Conservation (phyloP, 2,113 vertebrate genomes). For the Hippocampus abdominalis region DNA sequence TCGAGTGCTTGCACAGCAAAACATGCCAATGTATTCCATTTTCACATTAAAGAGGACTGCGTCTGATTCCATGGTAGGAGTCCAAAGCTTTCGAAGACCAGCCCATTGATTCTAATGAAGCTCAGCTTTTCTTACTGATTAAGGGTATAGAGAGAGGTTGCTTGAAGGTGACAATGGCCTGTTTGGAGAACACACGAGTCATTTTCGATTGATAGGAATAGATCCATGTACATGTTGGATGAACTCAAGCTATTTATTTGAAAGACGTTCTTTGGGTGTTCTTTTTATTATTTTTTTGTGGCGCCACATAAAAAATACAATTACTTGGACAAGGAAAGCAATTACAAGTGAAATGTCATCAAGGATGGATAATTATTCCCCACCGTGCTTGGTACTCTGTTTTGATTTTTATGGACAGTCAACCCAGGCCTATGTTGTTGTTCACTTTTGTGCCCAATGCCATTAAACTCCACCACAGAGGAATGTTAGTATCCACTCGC, state of each 20-base stretch:
- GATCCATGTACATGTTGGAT: not conserved
- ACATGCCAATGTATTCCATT: constrained; percentile 8
- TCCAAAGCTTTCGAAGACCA: not conserved
- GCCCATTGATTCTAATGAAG: not conserved
- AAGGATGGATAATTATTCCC: not conserved
- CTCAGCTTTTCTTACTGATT: not conserved
- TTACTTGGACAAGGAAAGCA: not conserved
- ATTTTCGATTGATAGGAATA: not conserved
- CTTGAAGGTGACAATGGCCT: not conserved
- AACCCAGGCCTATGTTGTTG: not conserved
- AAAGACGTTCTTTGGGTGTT: too few relatives aligned
- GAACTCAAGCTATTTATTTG: not conserved
- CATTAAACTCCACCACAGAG: not conserved
- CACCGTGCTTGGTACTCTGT: not conserved
- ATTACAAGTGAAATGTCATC: not conserved
- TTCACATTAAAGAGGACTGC: constrained; percentile 2
- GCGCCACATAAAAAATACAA: not conserved
- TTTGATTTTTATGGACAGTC: not conserved
- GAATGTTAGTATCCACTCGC: too few relatives aligned
- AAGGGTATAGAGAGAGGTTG: not conserved
- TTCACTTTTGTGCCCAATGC: not conserved
- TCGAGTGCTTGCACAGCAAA: constrained; percentile 2
- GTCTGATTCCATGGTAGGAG: not conserved
- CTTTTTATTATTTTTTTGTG: not conserved
- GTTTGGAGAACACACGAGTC: not conserved